These are phyloP conservation scores for Mesochorus sp. DNA, from an alignment of 2,888 invertebrate genomes.

Conservation along the genomic window DNA sequence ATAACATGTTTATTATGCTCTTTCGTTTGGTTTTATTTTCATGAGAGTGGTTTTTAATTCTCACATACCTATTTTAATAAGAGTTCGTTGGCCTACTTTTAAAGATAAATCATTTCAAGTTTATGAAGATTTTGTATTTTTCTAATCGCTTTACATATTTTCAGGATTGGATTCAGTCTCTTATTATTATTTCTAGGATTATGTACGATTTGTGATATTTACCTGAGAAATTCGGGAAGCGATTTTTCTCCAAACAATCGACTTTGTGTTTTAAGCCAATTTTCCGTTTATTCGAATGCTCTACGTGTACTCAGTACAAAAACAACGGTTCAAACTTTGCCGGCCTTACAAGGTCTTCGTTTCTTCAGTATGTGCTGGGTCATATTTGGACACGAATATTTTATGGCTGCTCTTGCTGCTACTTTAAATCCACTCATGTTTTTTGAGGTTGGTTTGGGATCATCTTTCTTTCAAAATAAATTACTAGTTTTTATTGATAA, in stretches of 20 bases:
- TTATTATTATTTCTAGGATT: slow-evolving; percentile 65
- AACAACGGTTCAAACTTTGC: slow-evolving; percentile 71
- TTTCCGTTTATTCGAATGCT: slow-evolving; percentile 80
- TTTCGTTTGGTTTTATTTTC: not conserved
- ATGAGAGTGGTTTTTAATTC: not conserved
- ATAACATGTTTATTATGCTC: not conserved
- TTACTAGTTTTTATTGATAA: not conserved
- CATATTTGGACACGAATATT: slow-evolving; percentile 82
- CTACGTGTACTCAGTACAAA: slow-evolving; percentile 76
- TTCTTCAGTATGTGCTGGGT: slow-evolving; percentile 83
- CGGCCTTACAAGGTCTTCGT: slow-evolving; percentile 83
- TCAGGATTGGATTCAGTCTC: slow-evolving; percentile 65
- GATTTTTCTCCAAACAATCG: not conserved
- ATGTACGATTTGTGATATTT: slow-evolving; percentile 68
- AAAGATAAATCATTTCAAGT: not conserved
- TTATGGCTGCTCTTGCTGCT: slow-evolving; percentile 75
- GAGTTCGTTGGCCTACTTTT: not conserved
- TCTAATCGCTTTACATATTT: slow-evolving; percentile 37
- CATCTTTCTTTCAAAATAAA: slow-evolving; percentile 54
- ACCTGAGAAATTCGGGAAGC: not conserved
- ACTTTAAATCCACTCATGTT: slow-evolving; percentile 78
- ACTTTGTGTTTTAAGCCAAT: slow-evolving; percentile 69
- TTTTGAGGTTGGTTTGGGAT: slow-evolving; percentile 79
- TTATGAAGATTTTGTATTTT: not conserved
- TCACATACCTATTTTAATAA: not conserved